phyloP scores from a whole-genome alignment of 2,888 invertebrate species.

The Caenorhabditis sinica region DNA sequence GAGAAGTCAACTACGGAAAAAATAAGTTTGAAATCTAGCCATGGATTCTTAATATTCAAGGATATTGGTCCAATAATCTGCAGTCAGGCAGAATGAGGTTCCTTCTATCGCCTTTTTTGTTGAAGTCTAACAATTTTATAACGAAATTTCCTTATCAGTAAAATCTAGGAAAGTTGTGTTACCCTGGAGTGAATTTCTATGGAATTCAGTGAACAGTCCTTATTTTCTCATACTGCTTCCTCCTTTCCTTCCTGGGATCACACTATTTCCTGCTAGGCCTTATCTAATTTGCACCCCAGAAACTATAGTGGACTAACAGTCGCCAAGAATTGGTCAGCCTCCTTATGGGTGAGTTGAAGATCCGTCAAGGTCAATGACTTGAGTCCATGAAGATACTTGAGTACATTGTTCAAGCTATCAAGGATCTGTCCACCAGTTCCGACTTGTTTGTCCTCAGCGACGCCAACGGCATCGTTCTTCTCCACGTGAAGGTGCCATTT shows the following conservation, averaged over 20 bases:
- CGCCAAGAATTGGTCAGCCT: slow-evolving; percentile 88
- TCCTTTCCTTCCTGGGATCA: slow-evolving; percentile 23
- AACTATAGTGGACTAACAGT: slow-evolving; percentile 84
- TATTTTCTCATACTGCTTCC: background rate
- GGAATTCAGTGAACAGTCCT: background rate
- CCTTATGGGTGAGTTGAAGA: slow-evolving; percentile 88
- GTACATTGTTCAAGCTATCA: slow-evolving; percentile 85
- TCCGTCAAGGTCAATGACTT: slow-evolving; percentile 88
- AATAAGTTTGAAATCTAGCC: background rate
- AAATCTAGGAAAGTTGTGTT: slow-evolving; percentile 5
- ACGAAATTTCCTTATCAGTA: background rate
- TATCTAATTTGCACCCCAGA: background rate
- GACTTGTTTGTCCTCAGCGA: slow-evolving; percentile 70
- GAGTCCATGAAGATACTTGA: slow-evolving; percentile 88
- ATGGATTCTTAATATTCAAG: too few species aligned
- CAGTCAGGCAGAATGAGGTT: too few species aligned
- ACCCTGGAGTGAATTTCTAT: slow-evolving; percentile 15
- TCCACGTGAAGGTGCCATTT: slow-evolving; percentile 81
- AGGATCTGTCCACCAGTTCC: slow-evolving; percentile 88
- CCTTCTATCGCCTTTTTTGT: too few species aligned
- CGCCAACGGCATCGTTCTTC: slow-evolving; percentile 67
- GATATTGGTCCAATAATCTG: too few species aligned
- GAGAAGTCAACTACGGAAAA: background rate
- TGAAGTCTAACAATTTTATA: background rate
- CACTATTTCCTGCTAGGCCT: slow-evolving; percentile 12